These are phyloP conservation scores for Caiman crocodilus DNA, from an alignment of 2,797 vertebrate species.

Conservation along the genomic window DNA sequence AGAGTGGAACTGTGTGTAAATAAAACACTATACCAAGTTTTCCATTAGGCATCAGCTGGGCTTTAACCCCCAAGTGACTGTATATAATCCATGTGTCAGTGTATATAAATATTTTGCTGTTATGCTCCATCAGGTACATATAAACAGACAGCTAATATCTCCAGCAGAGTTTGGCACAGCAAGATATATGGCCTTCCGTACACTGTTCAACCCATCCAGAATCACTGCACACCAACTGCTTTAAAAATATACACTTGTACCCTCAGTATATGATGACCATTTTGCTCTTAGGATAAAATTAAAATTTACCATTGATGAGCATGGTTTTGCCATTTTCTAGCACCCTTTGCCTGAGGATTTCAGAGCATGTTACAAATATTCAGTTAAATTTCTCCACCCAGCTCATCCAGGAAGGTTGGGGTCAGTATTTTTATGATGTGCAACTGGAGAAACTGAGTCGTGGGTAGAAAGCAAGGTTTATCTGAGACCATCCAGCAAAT, in stretches of 20 bases:
- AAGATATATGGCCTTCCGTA: conserved; percentile 15
- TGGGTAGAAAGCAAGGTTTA: fast-evolving
- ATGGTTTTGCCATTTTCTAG: background rate
- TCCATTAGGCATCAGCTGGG: conserved; percentile 45
- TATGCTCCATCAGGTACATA: conserved; percentile 57
- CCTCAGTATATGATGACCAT: conserved; percentile 21
- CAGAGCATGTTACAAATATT: fast-evolving
- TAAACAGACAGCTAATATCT: conserved; percentile 63
- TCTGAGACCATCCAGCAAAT: background rate
- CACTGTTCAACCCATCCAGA: conserved; percentile 17
- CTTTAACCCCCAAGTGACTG: conserved; percentile 36
- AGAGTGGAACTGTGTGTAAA: background rate
- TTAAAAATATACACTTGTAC: background rate
- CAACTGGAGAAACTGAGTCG: background rate
- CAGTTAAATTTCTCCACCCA: background rate
- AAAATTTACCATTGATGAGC: background rate
- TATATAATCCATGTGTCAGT: conserved; percentile 22
- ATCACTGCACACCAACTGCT: background rate
- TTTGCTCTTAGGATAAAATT: conserved; percentile 24
- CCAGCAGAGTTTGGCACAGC: conserved; percentile 21
- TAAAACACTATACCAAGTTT: background rate
- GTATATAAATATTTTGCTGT: conserved; percentile 54
- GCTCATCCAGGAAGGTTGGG: background rate
- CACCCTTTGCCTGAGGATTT: background rate
- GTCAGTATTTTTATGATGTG: background rate